These are phyloP conservation scores for Anguilla anguilla DNA, from an alignment of 2,797 vertebrate genomes.

Conservation along the genomic window DNA sequence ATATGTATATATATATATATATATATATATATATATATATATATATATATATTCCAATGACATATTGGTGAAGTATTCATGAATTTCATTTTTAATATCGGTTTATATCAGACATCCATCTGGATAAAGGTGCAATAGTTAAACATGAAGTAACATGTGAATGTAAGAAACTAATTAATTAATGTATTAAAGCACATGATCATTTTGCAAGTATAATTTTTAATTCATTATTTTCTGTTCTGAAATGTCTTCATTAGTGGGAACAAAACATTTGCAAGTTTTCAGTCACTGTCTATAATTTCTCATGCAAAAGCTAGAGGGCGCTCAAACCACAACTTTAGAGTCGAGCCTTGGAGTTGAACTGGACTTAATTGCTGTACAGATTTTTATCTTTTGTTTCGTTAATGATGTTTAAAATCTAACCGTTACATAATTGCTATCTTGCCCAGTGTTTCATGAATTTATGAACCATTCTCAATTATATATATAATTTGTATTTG, in stretches of 20 bases:
- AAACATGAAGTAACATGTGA: not conserved
- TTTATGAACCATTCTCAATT: slow-evolving; percentile 17
- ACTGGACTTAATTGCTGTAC: not conserved
- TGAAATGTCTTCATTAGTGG: not conserved
- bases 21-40: not conserved
- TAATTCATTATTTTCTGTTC: not conserved
- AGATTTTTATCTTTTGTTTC: not conserved
- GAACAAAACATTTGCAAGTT: not conserved
- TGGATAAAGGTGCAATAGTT: not conserved
- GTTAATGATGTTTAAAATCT: not conserved
- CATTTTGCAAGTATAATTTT: not conserved
- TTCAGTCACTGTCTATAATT: slow-evolving; percentile 21
- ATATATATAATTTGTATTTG: slow-evolving; percentile 17
- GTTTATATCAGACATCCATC: not conserved
- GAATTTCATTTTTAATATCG: not conserved
- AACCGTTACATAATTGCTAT: slow-evolving; percentile 32
- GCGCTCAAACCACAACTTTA: slow-evolving; percentile 66
- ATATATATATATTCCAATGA: not conserved
- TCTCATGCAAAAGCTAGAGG: slow-evolving; percentile 59
- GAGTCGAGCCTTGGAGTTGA: not conserved
- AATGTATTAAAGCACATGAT: not conserved
- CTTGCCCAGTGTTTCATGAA: slow-evolving; percentile 31
- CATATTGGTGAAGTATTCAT: not conserved
- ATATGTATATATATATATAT: not conserved
- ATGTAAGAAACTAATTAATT: not conserved